Percentiles rank a stretch among this genome's conserved stretches.
Evolutionary conservation across 2,797 vertebrate species (phyloP).

Genomic region (Helarctos malayanus): DNA sequence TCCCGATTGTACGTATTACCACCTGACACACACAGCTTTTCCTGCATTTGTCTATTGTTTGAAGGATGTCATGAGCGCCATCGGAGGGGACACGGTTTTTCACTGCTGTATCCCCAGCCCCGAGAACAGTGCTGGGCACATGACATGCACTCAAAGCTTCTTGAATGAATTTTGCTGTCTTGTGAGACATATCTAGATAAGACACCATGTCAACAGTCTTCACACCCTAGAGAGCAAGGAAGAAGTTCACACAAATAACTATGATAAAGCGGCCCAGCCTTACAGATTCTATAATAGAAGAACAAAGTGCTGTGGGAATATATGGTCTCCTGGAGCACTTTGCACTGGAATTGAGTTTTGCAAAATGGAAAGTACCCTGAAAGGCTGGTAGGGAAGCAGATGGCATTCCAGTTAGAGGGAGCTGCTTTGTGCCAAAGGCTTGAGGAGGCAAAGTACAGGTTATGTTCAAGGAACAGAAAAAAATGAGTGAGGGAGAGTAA

Average conservation of each 20-base stretch:
- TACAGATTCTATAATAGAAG: not conserved
- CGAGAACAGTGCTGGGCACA: not conserved
- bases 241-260: not conserved
- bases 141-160: not conserved
- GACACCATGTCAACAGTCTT: not conserved
- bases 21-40: not conserved
- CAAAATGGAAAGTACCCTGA: not conserved
- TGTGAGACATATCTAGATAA: not conserved
- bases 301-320: not conserved
- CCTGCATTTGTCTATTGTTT: not conserved
- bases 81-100: not conserved
- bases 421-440: not conserved
- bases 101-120: not conserved
- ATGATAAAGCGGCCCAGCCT: not conserved
- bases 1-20: fast-evolving
- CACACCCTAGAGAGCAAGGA: not conserved
- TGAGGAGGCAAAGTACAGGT: not conserved
- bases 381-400: not conserved
- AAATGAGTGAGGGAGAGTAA: not conserved
- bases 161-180: not conserved
- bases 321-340: not conserved
- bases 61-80: not conserved
- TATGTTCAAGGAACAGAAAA: not conserved
- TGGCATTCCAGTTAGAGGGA: not conserved
- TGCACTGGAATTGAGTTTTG: not conserved